Conservation (phyloP, 2,888 invertebrate genomes). For the Archaeoteleia sp. region DNA sequence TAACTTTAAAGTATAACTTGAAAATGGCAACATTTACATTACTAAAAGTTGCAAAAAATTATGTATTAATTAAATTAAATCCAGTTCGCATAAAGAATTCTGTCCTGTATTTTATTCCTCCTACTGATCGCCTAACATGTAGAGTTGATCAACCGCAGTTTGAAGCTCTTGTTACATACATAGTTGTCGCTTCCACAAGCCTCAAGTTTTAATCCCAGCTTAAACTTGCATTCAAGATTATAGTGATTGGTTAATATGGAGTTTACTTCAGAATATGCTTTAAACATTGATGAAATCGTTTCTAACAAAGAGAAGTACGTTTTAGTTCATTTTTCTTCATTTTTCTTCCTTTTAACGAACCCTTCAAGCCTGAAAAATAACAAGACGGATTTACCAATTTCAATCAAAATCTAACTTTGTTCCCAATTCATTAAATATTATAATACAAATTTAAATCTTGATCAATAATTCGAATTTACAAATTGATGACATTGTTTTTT, state of each 20-base stretch:
- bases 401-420: no score
- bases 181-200: conserved; percentile 13
- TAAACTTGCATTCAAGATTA: conserved; percentile 14
- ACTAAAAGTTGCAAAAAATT: no score
- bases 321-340: conserved; percentile 7
- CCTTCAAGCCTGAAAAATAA: conserved; percentile 15
- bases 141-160: not conserved
- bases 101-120: no score
- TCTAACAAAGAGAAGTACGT: conserved; percentile 11
- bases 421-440: no score
- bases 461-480: no score
- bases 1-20: no score
- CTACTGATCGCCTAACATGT: no score
- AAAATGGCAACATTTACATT: no score
- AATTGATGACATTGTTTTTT: no score
- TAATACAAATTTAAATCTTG: no score
- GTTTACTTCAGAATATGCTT: not conserved
- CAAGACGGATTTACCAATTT: conserved; percentile 13
- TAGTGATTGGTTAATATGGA: conserved; percentile 22
- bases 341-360: conserved; percentile 10
- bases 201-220: conserved; percentile 20
- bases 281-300: not conserved
- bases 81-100: no score
- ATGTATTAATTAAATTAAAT: no score
- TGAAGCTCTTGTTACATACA: conserved; percentile 12